Conservation (phyloP, 2,888 invertebrate species). For the Empis stercorea region DNA sequence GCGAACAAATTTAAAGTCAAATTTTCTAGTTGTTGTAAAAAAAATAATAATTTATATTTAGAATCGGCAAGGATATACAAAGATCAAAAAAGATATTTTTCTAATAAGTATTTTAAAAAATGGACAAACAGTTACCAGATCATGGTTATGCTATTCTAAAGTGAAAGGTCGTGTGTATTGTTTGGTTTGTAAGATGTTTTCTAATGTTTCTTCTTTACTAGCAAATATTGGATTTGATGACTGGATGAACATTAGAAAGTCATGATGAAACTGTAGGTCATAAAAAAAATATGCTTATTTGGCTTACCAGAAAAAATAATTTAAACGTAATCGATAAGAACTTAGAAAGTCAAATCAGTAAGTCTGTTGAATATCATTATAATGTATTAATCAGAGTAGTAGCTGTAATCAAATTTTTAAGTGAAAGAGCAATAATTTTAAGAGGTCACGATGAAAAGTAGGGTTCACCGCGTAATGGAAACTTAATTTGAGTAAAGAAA, state of each 20-base stretch:
- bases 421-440: not conserved
- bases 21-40: too few species aligned
- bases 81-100: not conserved
- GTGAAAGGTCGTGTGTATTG: not conserved
- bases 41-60: not conserved
- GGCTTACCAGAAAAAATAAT: not conserved
- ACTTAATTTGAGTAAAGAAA: not conserved
- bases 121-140: not conserved
- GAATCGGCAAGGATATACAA: not conserved
- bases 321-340: not conserved
- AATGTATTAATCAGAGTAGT: too few species aligned
- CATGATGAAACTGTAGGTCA: constrained; percentile 1
- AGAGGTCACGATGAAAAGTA: not conserved
- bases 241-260: not conserved
- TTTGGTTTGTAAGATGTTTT: not conserved
- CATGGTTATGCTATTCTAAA: not conserved
- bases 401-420: not conserved
- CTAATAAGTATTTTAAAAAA: not conserved
- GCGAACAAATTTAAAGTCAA: too few species aligned
- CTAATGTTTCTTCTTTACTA: not conserved
- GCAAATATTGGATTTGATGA: not conserved
- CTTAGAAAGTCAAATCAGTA: not conserved
- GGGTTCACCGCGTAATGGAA: not conserved
- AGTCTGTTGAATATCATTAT: not conserved
- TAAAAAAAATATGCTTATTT: not conserved